Evolutionary conservation across 2,888 invertebrate species (phyloP).

Genomic region (Melanotus villosus): DNA sequence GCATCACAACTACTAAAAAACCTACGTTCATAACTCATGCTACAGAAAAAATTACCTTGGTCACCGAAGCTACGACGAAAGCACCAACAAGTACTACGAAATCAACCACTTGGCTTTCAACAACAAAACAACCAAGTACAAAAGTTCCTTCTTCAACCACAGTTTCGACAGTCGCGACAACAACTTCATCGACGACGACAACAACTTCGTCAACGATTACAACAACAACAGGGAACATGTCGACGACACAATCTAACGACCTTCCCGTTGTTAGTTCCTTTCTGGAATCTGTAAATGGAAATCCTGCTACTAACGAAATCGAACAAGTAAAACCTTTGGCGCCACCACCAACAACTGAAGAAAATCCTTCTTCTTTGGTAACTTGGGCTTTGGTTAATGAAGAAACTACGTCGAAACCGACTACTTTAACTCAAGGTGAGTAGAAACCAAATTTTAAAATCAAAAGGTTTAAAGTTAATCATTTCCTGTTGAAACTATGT

Average conservation of each 20-base stretch:
- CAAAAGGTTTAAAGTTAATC: too few relatives aligned
- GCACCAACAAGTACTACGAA: neutral
- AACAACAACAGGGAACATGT: slow-evolving; percentile 17
- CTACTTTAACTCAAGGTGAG: slow-evolving; percentile 20
- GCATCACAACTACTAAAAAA: slow-evolving; percentile 38
- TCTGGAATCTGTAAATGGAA: slow-evolving; percentile 57
- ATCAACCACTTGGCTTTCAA: neutral
- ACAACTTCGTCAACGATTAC: slow-evolving; percentile 32
- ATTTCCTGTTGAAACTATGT: too few relatives aligned
- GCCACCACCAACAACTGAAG: slow-evolving; percentile 46
- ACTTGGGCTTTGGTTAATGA: slow-evolving; percentile 49
- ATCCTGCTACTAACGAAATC: slow-evolving; percentile 62
- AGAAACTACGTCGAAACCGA: slow-evolving; percentile 19
- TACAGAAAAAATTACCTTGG: slow-evolving; percentile 28
- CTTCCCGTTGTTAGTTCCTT: slow-evolving; percentile 50
- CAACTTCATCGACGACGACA: slow-evolving; percentile 16
- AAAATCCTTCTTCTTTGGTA: slow-evolving; percentile 51
- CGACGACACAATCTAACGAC: slow-evolving; percentile 56
- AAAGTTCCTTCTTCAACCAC: neutral
- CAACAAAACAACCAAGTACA: neutral
- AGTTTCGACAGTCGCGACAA: neutral
- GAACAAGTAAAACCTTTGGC: slow-evolving; percentile 53
- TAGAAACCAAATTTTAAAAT: neutral
- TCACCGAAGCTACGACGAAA: neutral
- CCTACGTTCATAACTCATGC: slow-evolving; percentile 38